Evolutionary conservation across 2,113 vertebrate genomes (phyloP).

Genomic region (Cisticola juncidis): DNA sequence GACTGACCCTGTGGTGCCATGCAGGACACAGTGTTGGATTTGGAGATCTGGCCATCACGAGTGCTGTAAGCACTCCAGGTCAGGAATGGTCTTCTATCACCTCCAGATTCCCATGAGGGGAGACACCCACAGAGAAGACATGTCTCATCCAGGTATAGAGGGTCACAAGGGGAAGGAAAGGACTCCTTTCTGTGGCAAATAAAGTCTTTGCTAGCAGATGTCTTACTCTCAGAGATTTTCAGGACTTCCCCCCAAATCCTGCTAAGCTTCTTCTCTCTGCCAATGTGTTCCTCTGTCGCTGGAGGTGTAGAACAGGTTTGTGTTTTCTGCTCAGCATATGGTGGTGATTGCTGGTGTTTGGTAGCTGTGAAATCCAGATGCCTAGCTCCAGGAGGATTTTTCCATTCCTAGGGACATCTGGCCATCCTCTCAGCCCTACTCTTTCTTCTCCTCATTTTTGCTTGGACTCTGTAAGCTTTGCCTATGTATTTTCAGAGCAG

Average conservation of each 20-base stretch:
- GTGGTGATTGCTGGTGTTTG: slow-evolving; percentile 53
- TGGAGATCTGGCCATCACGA: not conserved
- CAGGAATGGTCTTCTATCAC: not conserved
- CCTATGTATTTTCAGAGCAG: not conserved
- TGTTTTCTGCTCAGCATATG: slow-evolving; percentile 60
- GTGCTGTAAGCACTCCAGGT: not conserved
- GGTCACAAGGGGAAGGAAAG: not conserved
- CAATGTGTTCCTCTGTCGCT: not conserved
- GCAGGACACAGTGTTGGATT: not conserved
- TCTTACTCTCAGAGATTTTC: not conserved
- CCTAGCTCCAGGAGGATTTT: slow-evolving; percentile 47
- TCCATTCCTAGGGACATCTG: slow-evolving; percentile 47
- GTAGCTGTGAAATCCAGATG: slow-evolving; percentile 64
- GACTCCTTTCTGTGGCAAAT: not conserved
- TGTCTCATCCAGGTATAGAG: not conserved
- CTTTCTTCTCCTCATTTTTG: not conserved
- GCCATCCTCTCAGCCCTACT: not conserved
- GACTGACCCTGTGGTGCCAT: not conserved
- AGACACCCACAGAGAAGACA: not conserved
- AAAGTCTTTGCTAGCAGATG: not conserved
- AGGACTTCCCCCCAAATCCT: slow-evolving; percentile 5
- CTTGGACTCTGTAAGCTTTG: not conserved
- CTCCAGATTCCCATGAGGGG: rapidly evolving
- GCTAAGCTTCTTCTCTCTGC: slow-evolving; percentile 22
- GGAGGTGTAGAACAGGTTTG: slow-evolving; percentile 35